Conservation (phyloP, 2,888 invertebrate genomes). For the Tromatobia lineatoria region DNA sequence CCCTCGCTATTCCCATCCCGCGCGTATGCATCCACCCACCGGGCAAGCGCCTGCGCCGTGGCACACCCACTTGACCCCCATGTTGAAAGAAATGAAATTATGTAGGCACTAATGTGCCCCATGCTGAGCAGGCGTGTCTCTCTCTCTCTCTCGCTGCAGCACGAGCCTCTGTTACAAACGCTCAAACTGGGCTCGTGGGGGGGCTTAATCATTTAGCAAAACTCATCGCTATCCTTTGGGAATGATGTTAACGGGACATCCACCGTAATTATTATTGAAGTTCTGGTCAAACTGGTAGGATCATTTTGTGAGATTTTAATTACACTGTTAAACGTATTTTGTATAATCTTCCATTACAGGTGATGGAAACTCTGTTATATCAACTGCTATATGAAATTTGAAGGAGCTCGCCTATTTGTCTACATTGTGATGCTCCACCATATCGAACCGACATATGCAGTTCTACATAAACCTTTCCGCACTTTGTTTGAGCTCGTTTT, state of each 20-base stretch:
- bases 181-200: conserved; percentile 13
- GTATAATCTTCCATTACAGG: too few species aligned
- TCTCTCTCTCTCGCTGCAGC: background rate
- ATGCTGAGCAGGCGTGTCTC: conserved; percentile 62
- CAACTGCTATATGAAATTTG: too few species aligned
- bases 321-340: too few species aligned
- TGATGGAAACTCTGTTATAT: too few species aligned
- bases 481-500: too few species aligned
- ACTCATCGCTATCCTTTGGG: conserved; percentile 31
- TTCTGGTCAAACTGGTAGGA: too few species aligned
- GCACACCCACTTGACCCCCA: conserved; percentile 79
- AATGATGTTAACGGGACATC: background rate
- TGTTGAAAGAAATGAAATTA: conserved; percentile 80
- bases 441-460: too few species aligned
- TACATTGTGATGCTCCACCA: too few species aligned
- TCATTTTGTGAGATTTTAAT: too few species aligned
- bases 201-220: conserved; percentile 46
- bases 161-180: conserved; percentile 42
- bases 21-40: conserved; percentile 71
- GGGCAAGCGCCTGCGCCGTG: conserved; percentile 74
- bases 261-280: background rate
- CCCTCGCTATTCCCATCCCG: conserved; percentile 61
- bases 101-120: conserved; percentile 76
- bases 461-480: too few species aligned
- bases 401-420: too few species aligned